phyloP scores from a whole-genome alignment of 2,888 invertebrate species.

The Tenthredo amoena region DNA sequence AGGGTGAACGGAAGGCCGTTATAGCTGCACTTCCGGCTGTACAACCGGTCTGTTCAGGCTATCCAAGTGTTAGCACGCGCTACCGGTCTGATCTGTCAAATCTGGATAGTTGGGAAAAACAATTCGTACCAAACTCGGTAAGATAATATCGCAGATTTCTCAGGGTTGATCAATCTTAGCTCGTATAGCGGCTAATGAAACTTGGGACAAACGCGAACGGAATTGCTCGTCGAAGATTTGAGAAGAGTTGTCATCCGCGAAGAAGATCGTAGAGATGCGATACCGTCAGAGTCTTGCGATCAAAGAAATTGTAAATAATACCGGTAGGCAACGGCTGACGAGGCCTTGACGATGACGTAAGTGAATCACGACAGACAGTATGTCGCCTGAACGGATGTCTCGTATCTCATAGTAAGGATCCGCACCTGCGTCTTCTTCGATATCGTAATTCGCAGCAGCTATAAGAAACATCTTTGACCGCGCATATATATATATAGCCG shows the following conservation, averaged over 20 bases:
- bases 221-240: background rate
- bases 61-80: slow-evolving; percentile 55
- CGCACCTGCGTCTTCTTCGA: slow-evolving; percentile 40
- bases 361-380: slow-evolving; percentile 68
- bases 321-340: background rate
- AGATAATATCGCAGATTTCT: background rate
- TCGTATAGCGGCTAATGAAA: background rate
- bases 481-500: background rate
- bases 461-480: slow-evolving; percentile 5
- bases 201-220: background rate
- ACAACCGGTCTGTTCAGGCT: slow-evolving; percentile 64
- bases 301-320: background rate
- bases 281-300: background rate
- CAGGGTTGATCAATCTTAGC: background rate
- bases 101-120: background rate
- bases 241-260: background rate
- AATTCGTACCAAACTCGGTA: background rate
- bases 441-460: slow-evolving; percentile 11
- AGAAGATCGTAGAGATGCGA: background rate
- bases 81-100: slow-evolving; percentile 61
- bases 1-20: slow-evolving; percentile 71
- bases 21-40: slow-evolving; percentile 72
- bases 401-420: background rate
- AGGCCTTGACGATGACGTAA: slow-evolving; percentile 62
- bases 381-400: slow-evolving; percentile 63